A percentile compares a stretch with the other conserved stretches of the same genome.
Conservation (phyloP, 2,113 vertebrate species). For the Salvator merianae region DNA sequence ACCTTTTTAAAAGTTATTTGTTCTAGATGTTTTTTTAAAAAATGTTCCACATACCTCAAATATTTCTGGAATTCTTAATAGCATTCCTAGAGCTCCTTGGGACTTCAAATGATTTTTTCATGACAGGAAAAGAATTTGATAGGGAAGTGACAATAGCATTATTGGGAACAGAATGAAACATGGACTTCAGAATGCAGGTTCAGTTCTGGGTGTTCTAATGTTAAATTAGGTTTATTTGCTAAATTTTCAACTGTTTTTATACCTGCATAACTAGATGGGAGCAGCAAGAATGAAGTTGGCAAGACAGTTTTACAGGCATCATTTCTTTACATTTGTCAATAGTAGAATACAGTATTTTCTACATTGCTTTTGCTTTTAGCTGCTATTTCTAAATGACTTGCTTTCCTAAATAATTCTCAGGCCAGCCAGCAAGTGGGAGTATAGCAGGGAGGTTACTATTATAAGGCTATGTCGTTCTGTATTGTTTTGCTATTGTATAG, state of each 20-base stretch:
- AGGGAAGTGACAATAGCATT: neutral
- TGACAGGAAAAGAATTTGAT: neutral
- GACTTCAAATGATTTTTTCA: neutral
- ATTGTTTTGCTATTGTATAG: slow-evolving; percentile 10
- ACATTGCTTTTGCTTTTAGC: neutral
- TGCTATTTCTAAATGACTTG: neutral
- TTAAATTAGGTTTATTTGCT: neutral
- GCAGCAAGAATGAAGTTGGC: neutral
- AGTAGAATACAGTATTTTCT: neutral
- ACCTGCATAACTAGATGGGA: neutral
- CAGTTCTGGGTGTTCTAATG: neutral
- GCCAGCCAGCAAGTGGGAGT: too few species aligned
- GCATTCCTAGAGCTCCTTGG: too few species aligned
- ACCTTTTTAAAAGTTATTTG: too few species aligned
- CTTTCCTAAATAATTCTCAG: neutral
- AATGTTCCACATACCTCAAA: neutral
- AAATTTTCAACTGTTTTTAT: neutral
- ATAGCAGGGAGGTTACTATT: neutral
- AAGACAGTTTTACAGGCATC: neutral
- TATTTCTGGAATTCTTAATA: neutral
- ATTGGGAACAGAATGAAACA: neutral
- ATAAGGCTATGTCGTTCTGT: fast-evolving
- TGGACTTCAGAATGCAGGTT: neutral
- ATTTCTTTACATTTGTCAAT: neutral
- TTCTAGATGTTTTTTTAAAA: neutral